Percentiles rank a stretch among this genome's conserved stretches.
Evolutionary conservation across 2,888 invertebrate genomes (phyloP).

Genomic region (Priocnemis perturbator): DNA sequence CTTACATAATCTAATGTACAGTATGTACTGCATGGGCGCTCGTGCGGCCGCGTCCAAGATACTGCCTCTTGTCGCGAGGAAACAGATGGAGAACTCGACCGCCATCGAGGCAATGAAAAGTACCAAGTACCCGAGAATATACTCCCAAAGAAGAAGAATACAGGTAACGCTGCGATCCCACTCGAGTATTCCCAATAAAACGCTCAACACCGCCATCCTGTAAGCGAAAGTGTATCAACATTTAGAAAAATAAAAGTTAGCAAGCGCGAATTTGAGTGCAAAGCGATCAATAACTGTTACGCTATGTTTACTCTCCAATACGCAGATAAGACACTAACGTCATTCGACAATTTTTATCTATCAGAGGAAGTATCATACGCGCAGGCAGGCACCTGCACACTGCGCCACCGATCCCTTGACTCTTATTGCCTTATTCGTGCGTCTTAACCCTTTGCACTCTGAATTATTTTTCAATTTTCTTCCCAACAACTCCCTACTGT

Average conservation of each 20-base stretch:
- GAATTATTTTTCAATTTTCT: too few species aligned
- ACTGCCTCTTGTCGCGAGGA: conserved; percentile 86
- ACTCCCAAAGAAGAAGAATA: conserved; percentile 77
- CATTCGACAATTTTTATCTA: too few species aligned
- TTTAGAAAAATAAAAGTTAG: not conserved
- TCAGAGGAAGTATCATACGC: too few species aligned
- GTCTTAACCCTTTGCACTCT: too few species aligned
- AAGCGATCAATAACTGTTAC: too few species aligned
- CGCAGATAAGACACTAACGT: too few species aligned
- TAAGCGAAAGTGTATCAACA: conserved; percentile 54
- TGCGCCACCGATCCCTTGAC: too few species aligned
- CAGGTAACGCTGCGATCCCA: conserved; percentile 77
- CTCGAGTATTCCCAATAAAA: conserved; percentile 78
- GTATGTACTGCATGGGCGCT: conserved; percentile 85
- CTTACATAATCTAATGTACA: conserved; percentile 87
- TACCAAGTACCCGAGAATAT: conserved; percentile 80
- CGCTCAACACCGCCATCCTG: conserved; percentile 80
- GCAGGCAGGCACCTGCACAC: too few species aligned
- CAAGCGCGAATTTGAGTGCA: too few species aligned
- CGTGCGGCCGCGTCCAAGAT: conserved; percentile 86
- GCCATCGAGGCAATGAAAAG: conserved; percentile 79
- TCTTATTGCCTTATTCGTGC: too few species aligned
- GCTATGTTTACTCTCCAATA: too few species aligned
- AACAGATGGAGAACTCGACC: conserved; percentile 84
- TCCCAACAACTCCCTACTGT: too few species aligned